A percentile compares a stretch with the other conserved stretches of the same genome.
These are phyloP conservation scores for Tenodera sinensis DNA, from an alignment of 2,888 invertebrate species.

Conservation along the genomic window DNA sequence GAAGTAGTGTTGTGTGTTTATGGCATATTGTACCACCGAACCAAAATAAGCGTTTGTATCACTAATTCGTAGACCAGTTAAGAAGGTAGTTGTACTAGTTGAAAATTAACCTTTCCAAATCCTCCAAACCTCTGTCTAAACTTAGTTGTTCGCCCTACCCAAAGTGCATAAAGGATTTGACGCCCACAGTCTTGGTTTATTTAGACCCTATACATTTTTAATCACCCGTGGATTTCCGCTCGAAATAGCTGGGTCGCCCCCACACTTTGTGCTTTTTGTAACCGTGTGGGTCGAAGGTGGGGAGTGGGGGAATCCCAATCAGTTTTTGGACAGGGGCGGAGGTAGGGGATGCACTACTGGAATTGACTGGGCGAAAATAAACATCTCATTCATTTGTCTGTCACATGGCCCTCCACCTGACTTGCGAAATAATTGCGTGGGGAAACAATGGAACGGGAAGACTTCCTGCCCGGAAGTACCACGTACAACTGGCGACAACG, in stretches of 20 bases:
- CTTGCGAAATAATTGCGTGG: not conserved
- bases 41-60: too few relatives aligned
- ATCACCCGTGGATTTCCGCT: not conserved
- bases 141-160: too few relatives aligned
- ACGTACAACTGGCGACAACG: not conserved
- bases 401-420: not conserved
- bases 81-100: too few relatives aligned
- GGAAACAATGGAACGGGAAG: not conserved
- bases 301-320: not conserved
- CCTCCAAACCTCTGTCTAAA: too few relatives aligned
- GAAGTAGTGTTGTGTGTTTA: too few relatives aligned
- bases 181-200: not conserved
- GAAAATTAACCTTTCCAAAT: too few relatives aligned
- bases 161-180: too few relatives aligned
- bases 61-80: too few relatives aligned
- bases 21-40: too few relatives aligned
- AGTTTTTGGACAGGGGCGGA: not conserved
- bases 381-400: not conserved
- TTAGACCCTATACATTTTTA: not conserved
- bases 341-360: not conserved
- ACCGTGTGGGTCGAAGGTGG: not conserved
- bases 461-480: not conserved
- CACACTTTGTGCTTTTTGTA: not conserved
- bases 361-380: constrained; percentile 1
- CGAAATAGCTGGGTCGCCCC: not conserved